Evolutionary conservation across 2,797 vertebrate species (phyloP), one percentile per base, ranked within the genome.

Genomic region (Hypotaenidia okinawae): DNA sequence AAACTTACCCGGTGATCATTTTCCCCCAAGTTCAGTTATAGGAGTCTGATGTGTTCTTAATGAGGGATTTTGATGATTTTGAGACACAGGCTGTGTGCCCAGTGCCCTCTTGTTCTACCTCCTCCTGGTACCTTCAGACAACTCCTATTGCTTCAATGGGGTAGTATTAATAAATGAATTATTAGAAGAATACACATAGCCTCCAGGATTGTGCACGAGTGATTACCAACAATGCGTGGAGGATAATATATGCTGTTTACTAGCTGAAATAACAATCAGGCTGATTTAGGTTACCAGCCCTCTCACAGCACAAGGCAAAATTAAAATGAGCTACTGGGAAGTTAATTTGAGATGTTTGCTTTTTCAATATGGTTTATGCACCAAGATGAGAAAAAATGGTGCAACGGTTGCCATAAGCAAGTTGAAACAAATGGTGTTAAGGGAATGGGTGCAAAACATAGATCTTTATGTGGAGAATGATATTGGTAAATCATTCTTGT

Each of bases 101-200:
- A 57, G 27, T 61, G 35, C 14, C 59, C 37, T 24, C 87, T 47
- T 54, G 4, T 55, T 83, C 84, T 35, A 18, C 55, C 23, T 78
- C 35, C 90, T 68, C 28, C 69, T 32, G 49, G 52, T 35, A 30
- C 39, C 45, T 91, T 94, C 87, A 49, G 39, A 37, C 51, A 83
- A 49, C 89, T 84, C 23, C 35, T 69, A 15, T 28, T 84, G 68
- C 22, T 49, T 49, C 67, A 87, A 16, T 8, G 43, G 28, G 30
- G 16, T 49, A 73, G 17, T 25, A 80, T 33, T 64, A 89, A 84
- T 95, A 90, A 92, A 95, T 94, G 89, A 91, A 93, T 96, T 84
- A 90, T 87, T 69, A 78, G 67, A 78, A 87, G 89, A 91, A 76
- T 35, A 54, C 27, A 35, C 28, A 66, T 32, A 79, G 58, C 66